Evolutionary conservation across 2,888 invertebrate species (phyloP).

Genomic region (Neoitamus cyanurus): DNA sequence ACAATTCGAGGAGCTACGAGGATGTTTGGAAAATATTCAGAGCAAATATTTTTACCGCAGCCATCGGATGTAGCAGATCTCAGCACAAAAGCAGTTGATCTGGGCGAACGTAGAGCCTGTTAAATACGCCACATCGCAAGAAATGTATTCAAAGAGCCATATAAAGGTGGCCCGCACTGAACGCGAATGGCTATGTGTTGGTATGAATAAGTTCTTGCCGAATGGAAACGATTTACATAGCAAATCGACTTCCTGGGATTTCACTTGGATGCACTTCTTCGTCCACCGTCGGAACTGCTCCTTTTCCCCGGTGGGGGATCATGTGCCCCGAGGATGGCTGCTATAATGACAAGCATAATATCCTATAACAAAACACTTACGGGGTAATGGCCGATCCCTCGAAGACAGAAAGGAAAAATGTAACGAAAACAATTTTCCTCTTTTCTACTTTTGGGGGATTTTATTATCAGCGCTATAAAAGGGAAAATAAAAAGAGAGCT

Average conservation of each 20-base stretch:
- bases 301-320: not conserved
- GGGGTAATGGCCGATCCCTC: not conserved
- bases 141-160: not conserved
- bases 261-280: not conserved
- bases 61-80: not conserved
- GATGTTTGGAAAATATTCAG: not conserved
- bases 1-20: not conserved
- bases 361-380: conserved; percentile 29
- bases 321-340: not conserved
- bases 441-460: conserved; percentile 5
- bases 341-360: conserved; percentile 11
- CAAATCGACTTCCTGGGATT: not conserved
- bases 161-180: not conserved
- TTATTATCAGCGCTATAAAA: conserved; percentile 1
- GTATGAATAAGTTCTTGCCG: not conserved
- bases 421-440: conserved; percentile 5
- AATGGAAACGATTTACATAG: not conserved
- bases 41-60: not conserved
- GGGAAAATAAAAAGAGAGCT: not conserved
- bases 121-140: not conserved
- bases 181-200: not conserved
- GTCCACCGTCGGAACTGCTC: not conserved
- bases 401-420: not conserved
- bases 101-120: not conserved
- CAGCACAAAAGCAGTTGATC: not conserved